Evolutionary conservation across 1,140 invertebrate genomes (phyloP).

Genomic region (Drosophila azteca): DNA sequence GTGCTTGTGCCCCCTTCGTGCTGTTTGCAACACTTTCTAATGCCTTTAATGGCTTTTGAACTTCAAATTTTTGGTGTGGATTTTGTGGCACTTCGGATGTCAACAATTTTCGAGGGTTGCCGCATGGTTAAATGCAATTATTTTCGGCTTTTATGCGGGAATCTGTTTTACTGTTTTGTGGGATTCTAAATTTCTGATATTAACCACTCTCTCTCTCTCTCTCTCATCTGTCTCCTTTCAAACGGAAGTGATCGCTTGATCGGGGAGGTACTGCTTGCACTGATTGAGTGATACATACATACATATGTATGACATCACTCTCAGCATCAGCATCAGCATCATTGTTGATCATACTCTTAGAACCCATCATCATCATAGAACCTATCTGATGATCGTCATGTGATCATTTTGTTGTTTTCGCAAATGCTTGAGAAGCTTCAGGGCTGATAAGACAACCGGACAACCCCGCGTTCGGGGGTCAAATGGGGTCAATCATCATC

Average conservation of each 20-base stretch:
- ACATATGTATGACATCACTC: conserved; percentile 21
- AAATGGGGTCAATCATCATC: conserved; percentile 1
- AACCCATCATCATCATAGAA: no score
- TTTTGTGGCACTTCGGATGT: conserved; percentile 35
- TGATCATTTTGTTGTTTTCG: conserved; percentile 4
- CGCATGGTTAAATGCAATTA: conserved; percentile 46
- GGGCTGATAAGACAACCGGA: conserved; percentile 20
- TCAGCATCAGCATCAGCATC: neutral
- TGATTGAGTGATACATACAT: neutral
- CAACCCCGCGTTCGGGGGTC: neutral
- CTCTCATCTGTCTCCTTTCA: neutral
- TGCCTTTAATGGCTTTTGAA: conserved; percentile 51
- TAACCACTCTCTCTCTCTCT: no score
- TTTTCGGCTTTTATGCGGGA: conserved; percentile 10
- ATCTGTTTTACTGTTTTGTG: conserved; percentile 33
- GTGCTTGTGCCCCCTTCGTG: no score
- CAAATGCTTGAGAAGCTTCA: conserved; percentile 15
- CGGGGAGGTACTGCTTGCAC: neutral
- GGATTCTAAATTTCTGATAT: conserved; percentile 8
- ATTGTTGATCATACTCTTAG: neutral
- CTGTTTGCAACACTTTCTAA: conserved; percentile 66
- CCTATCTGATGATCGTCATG: conserved; percentile 5
- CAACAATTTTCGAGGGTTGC: conserved; percentile 25
- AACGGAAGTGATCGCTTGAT: conserved; percentile 36
- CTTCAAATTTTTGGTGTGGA: conserved; percentile 25